Conservation (phyloP, 2,888 invertebrate species). For the Phasia obesa region DNA sequence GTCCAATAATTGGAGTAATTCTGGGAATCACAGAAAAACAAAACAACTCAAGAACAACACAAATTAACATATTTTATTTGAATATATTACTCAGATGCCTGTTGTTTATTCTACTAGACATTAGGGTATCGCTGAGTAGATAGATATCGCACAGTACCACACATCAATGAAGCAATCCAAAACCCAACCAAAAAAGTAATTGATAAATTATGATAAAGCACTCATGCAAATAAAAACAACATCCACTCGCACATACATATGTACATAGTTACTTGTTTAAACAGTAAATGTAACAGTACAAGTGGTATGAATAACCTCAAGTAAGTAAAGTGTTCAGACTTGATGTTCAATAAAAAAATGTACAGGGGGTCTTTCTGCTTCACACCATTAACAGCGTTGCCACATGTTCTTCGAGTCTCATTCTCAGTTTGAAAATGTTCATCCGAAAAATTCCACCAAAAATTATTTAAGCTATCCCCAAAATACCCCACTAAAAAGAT, state of each 20-base stretch:
- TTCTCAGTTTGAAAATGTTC: too few species aligned
- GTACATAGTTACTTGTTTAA: conserved; percentile 3
- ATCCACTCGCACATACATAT: too few species aligned
- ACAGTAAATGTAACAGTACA: conserved; percentile 5
- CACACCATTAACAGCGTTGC: too few species aligned
- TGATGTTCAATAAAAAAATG: conserved; percentile 21
- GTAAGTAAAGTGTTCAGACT: conserved; percentile 26
- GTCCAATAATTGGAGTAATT: conserved; percentile 13
- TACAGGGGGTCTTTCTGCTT: conserved; percentile 13
- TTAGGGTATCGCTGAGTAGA: not conserved
- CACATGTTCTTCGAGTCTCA: too few species aligned
- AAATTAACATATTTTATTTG: conserved; percentile 61
- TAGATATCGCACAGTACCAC: not conserved
- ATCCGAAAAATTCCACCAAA: too few species aligned
- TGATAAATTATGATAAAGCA: conserved; percentile 59
- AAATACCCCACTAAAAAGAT: too few species aligned
- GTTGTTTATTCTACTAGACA: conserved; percentile 17
- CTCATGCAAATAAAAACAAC: not conserved
- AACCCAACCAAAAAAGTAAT: conserved; percentile 11
- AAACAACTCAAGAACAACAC: conserved; percentile 17
- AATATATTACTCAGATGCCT: conserved; percentile 38
- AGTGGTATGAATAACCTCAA: conserved; percentile 14
- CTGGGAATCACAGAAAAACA: conserved; percentile 5
- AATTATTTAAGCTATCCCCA: too few species aligned
- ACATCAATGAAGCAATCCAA: too few species aligned